A percentile compares a stretch with the other conserved stretches of the same genome.
Conservation (phyloP, 1,140 invertebrate genomes). For the Temnothorax longispinosus region DNA sequence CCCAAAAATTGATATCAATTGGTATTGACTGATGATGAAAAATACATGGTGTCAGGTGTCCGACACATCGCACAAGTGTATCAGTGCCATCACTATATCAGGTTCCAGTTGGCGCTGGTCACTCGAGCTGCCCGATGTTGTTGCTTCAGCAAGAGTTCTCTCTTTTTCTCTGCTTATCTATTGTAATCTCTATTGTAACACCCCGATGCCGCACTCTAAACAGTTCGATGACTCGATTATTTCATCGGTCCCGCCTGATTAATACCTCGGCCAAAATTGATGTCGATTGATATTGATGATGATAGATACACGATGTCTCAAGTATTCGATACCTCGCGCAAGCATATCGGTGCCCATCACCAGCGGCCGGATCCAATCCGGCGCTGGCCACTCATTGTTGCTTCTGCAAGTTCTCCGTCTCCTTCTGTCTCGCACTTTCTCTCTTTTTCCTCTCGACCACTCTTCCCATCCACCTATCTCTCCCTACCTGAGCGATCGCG, state of each 20-base stretch:
- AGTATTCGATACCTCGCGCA: slow-evolving; percentile 17
- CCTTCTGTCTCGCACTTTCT: not conserved
- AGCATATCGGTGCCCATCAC: slow-evolving; percentile 14
- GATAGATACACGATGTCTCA: slow-evolving; percentile 37
- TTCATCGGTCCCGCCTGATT: slow-evolving; percentile 11
- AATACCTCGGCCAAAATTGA: slow-evolving; percentile 16
- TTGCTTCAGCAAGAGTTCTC: not conserved
- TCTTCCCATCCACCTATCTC: slow-evolving; percentile 19
- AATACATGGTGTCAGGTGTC: not conserved
- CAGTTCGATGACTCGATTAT: slow-evolving; percentile 12
- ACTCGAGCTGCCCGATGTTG: not conserved
- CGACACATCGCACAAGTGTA: not conserved
- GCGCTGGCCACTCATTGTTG: slow-evolving; percentile 22
- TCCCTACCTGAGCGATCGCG: slow-evolving; percentile 37
- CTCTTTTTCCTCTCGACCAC: slow-evolving; percentile 2
- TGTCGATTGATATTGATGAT: slow-evolving; percentile 45
- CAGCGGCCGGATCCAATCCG: not conserved
- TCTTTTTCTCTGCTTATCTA: not conserved
- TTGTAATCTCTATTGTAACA: slow-evolving; percentile 32
- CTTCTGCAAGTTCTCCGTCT: not conserved
- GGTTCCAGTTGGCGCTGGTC: not conserved
- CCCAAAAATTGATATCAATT: not conserved
- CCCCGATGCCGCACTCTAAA: not conserved
- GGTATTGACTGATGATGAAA: slow-evolving; percentile 18
- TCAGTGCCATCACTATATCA: slow-evolving; percentile 1